Evolutionary conservation across 2,113 vertebrate genomes (phyloP).

Genomic region (Circaetus gallicus): DNA sequence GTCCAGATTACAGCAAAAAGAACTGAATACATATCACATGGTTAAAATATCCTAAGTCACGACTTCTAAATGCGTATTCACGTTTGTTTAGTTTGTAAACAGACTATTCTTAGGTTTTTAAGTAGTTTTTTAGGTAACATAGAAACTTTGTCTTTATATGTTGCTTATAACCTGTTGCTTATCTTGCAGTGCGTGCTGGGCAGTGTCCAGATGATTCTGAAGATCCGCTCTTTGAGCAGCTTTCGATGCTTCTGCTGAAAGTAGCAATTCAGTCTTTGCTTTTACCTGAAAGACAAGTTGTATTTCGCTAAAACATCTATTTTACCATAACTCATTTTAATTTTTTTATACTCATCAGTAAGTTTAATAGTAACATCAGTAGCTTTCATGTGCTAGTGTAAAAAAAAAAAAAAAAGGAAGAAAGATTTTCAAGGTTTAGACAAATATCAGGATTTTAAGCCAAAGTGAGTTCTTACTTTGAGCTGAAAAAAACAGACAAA

Average conservation of each 20-base stretch:
- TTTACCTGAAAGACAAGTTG: constrained; percentile 82
- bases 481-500: not conserved
- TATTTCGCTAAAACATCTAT: not conserved
- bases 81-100: not conserved
- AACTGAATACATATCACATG: not conserved
- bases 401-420: not conserved
- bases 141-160: not conserved
- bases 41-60: not conserved
- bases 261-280: constrained; percentile 93
- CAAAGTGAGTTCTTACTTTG: not conserved
- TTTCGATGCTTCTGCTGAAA: constrained; percentile 94
- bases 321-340: not conserved
- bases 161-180: constrained; percentile 88
- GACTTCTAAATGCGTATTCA: not conserved
- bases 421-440: not conserved
- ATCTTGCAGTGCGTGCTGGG: constrained; percentile 93
- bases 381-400: not conserved
- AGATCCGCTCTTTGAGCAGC: constrained; percentile 91
- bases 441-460: not conserved
- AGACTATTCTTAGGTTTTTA: not conserved
- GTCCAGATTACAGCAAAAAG: not conserved
- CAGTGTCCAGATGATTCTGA: constrained; percentile 93
- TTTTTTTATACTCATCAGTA: not conserved
- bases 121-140: not conserved
- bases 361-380: not conserved